Conservation (phyloP, 2,797 vertebrate genomes). For the Hirundo rustica region DNA sequence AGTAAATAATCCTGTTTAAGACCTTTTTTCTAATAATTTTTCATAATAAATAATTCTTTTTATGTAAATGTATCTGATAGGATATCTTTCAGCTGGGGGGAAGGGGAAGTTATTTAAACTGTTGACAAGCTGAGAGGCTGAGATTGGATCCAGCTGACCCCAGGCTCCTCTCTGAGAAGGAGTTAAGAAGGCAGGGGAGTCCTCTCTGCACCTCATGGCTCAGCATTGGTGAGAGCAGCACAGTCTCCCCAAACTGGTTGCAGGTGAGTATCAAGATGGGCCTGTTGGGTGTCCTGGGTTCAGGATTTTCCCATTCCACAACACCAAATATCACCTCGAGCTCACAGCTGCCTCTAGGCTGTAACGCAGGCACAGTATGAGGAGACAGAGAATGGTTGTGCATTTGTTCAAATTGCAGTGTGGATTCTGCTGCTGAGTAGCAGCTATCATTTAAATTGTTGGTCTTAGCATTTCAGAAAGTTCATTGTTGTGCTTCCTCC, state of each 20-base stretch:
- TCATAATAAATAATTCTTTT: background rate
- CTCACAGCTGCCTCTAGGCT: background rate
- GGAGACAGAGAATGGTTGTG: background rate
- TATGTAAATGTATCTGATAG: background rate
- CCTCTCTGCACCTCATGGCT: accelerated
- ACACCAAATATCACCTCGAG: background rate
- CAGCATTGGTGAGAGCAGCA: background rate
- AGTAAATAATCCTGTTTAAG: background rate
- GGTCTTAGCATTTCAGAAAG: background rate
- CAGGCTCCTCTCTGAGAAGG: background rate
- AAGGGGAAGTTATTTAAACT: background rate
- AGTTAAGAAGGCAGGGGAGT: background rate
- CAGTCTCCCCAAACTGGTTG: background rate
- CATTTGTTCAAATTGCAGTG: background rate
- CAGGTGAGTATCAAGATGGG: background rate
- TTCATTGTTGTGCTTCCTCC: background rate
- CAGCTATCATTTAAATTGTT: background rate
- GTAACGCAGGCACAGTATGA: background rate
- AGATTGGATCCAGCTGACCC: background rate
- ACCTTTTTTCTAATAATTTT: background rate
- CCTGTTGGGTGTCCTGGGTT: background rate
- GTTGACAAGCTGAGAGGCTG: background rate
- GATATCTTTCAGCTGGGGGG: background rate
- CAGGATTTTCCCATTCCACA: background rate
- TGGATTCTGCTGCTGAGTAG: background rate